Conservation (phyloP, 2,113 vertebrate genomes). For the Galeopterus variegatus region DNA sequence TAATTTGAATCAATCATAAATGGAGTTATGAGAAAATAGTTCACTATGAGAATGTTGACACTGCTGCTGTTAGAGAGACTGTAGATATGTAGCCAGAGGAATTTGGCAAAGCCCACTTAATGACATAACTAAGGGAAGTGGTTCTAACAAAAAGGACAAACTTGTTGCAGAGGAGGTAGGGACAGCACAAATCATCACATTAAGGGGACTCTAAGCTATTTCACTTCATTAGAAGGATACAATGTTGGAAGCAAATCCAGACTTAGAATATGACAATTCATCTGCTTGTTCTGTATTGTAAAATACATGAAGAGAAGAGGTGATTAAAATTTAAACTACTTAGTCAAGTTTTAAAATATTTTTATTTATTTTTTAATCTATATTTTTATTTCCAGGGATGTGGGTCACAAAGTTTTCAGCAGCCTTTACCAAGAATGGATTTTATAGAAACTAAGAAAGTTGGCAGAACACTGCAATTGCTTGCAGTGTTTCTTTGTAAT, state of each 20-base stretch:
- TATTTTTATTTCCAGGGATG: constrained; percentile 91
- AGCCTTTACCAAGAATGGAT: constrained; percentile 93
- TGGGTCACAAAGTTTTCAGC: constrained; percentile 95
- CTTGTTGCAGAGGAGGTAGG: not conserved
- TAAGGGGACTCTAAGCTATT: not conserved
- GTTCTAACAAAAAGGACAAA: not conserved
- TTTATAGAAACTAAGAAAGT: constrained; percentile 94
- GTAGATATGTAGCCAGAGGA: not conserved
- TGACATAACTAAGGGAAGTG: not conserved
- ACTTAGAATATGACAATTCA: not conserved
- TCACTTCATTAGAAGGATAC: not conserved
- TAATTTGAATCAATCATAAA: not conserved
- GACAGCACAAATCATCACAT: not conserved
- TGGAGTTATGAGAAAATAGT: not conserved
- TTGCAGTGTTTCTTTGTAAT: constrained; percentile 98
- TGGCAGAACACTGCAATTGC: constrained; percentile 96
- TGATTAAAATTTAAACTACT: no score
- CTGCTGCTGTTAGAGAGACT: not conserved
- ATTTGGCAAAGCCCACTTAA: no score
- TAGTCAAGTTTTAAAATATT: no score
- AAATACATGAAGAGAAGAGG: not conserved
- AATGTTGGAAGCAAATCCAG: not conserved
- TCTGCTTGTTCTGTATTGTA: not conserved
- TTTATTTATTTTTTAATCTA: constrained; percentile 3
- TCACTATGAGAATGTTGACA: not conserved